These are phyloP conservation scores for Saturnia pavonia DNA, from an alignment of 2,888 invertebrate genomes.

Conservation along the genomic window DNA sequence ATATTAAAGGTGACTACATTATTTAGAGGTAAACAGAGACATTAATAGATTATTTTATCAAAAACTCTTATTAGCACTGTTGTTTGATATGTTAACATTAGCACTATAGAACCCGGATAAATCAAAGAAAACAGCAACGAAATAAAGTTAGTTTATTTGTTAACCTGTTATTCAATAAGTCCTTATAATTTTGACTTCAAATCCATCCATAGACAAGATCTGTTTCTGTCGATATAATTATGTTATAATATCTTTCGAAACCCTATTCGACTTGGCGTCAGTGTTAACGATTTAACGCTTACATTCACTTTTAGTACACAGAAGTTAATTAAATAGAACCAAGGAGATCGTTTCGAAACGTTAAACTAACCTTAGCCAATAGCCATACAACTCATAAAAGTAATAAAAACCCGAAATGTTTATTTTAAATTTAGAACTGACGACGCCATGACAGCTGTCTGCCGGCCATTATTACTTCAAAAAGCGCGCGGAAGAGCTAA, in stretches of 20 bases:
- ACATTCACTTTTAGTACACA: conserved; percentile 11
- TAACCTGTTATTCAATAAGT: too few species aligned
- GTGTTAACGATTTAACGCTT: neutral
- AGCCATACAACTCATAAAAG: conserved; percentile 54
- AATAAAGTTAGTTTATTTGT: too few species aligned
- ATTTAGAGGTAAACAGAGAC: neutral
- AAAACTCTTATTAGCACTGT: neutral
- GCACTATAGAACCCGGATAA: neutral
- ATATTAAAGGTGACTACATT: neutral
- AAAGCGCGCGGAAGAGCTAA: conserved; percentile 62
- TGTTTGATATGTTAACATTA: neutral
- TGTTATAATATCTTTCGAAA: conserved; percentile 1
- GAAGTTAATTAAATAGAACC: conserved; percentile 30
- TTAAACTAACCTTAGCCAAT: conserved; percentile 44
- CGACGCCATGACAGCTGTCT: conserved; percentile 72
- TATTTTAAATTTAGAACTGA: conserved; percentile 76
- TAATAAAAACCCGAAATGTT: conserved; percentile 56
- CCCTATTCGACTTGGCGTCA: neutral
- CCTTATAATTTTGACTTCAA: neutral
- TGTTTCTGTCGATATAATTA: neutral
- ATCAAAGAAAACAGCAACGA: neutral
- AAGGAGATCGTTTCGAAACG: conserved; percentile 30
- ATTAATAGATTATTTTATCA: neutral
- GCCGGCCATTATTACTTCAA: conserved; percentile 59
- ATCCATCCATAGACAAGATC: neutral